Conservation (phyloP, 2,113 vertebrate species). For the Eudyptes chrysolophus region DNA sequence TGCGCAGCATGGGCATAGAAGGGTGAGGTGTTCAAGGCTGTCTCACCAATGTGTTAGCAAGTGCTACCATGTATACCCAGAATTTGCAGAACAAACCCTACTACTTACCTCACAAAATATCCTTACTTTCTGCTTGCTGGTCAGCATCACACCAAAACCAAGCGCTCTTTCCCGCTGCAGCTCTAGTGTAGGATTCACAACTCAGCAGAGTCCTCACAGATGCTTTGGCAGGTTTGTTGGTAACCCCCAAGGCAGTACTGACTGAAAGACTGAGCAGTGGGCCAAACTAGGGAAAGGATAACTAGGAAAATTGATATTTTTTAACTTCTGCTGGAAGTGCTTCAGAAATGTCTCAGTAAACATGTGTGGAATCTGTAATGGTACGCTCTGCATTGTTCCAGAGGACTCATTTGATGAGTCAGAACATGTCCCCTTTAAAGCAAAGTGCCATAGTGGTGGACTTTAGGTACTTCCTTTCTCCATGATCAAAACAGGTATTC, state of each 20-base stretch:
- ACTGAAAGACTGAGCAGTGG: neutral
- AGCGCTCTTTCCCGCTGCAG: neutral
- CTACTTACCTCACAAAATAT: neutral
- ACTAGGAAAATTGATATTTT: neutral
- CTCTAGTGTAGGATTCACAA: neutral
- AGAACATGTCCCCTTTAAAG: neutral
- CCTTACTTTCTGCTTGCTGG: neutral
- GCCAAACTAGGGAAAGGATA: neutral
- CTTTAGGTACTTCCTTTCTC: neutral
- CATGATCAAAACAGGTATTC: neutral
- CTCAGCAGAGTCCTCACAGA: neutral
- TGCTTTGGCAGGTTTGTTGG: neutral
- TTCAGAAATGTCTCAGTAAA: neutral
- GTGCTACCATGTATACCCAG: neutral
- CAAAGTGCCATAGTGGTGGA: neutral
- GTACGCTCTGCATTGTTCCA: neutral
- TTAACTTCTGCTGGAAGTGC: neutral
- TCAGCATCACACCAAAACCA: neutral
- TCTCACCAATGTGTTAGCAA: fast-evolving
- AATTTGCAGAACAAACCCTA: neutral
- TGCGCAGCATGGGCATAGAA: neutral
- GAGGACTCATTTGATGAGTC: neutral
- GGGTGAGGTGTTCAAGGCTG: neutral
- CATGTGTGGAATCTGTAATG: neutral
- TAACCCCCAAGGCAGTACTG: neutral